Evolutionary conservation across 1,140 invertebrate species (phyloP).

Genomic region (Zophobas morio): DNA sequence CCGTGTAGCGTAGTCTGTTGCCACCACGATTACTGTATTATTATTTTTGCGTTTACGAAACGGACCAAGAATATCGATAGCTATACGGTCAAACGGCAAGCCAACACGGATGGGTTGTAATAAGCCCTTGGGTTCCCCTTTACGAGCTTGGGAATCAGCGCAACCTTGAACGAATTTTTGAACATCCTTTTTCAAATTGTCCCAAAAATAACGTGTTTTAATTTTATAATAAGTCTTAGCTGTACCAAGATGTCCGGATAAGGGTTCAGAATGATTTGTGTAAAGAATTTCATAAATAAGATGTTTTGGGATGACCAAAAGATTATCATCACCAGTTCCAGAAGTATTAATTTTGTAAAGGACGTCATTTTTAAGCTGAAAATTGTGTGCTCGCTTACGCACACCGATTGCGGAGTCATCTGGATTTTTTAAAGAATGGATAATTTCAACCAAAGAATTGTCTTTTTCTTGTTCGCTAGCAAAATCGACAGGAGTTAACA

Average conservation of each 20-base stretch:
- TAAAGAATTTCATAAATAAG: slow-evolving; percentile 47
- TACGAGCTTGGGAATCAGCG: slow-evolving; percentile 54
- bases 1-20: slow-evolving; percentile 58
- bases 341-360: slow-evolving; percentile 43
- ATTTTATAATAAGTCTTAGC: slow-evolving; percentile 54
- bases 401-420: slow-evolving; percentile 2
- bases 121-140: slow-evolving; percentile 50
- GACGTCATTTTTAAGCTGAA: slow-evolving; percentile 31
- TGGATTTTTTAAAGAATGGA: no score
- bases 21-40: slow-evolving; percentile 58
- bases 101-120: slow-evolving; percentile 54
- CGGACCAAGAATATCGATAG: slow-evolving; percentile 58
- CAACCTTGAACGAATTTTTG: slow-evolving; percentile 57
- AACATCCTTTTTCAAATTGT: slow-evolving; percentile 44
- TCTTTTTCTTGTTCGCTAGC: no score
- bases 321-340: slow-evolving; percentile 24
- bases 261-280: slow-evolving; percentile 40
- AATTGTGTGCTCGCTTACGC: slow-evolving; percentile 47
- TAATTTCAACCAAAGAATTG: no score
- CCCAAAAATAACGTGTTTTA: slow-evolving; percentile 54
- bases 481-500: no score
- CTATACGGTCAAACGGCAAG: slow-evolving; percentile 49
- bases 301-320: slow-evolving; percentile 48
- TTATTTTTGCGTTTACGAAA: slow-evolving; percentile 49
- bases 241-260: slow-evolving; percentile 51